Evolutionary conservation across 2,888 invertebrate species (phyloP), one percentile per base, ranked within the genome.

Genomic region (Drosophila leonis): DNA sequence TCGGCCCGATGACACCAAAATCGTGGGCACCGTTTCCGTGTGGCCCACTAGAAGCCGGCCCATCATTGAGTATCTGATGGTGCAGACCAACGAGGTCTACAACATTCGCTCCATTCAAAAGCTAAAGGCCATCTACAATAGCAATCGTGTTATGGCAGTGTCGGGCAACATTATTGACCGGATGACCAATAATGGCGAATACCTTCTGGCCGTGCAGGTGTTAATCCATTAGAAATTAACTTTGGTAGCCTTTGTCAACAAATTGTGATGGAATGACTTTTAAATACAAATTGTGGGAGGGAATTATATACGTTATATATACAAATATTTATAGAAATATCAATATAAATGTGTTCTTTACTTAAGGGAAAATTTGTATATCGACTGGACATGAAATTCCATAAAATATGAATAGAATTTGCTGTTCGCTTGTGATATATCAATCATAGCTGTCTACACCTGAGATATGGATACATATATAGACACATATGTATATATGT

Each of bases 41-140:
- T 92, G 91, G 91, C 79, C 86, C 9, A 76, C 90, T 0, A 44
- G 65, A 66, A 57, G 71, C 55, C 18, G 77, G 60, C 46, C 64
- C 20, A 9, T 74, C 64, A 35, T 87, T 74, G 37, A 78, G 46
- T 10, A 85, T 15, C 83, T 90, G n/a, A 46, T 80, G n/a, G 91
- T 90, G 7, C 88, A 89, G 10, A 90, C 91, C 33, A 85, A 88
- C 9, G 75, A 84, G 39, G 66, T 92, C 49, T 90, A 91, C 65
- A 90, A 91, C 6, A 76, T 92, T 15, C 83, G 89, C 15, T 73
- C 79, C 1, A 69, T 79, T 0, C 91, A 90, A 48, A 73, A 72
- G 15, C 61, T 82, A 0, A 33, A 33, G 1, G 67, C 68, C 41
- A 75, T 92, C 10, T 89, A 66, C 37, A 61, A 63, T n/a, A 91